Evolutionary conservation across 23 tunicate species (phyloP).

Genomic region (Halocynthia aurantium): DNA sequence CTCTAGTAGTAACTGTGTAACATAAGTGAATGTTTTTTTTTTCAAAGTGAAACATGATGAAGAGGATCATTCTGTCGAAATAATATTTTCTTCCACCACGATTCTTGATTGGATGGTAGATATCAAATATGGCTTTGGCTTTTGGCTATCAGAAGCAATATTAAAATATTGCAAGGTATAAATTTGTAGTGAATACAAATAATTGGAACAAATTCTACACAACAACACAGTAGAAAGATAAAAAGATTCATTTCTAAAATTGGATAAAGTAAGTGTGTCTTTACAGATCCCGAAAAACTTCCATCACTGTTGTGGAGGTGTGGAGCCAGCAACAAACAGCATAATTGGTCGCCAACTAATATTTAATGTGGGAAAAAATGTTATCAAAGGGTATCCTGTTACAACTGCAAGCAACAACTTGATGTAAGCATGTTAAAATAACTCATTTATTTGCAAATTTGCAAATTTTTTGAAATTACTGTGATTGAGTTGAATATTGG

Average conservation of each 20-base stretch:
- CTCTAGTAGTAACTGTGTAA: too few relatives aligned
- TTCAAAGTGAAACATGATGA: constrained; percentile 10
- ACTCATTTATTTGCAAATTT: too few relatives aligned
- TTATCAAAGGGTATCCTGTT: neutral
- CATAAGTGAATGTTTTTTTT: neutral
- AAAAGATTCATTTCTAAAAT: too few relatives aligned
- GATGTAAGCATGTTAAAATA: too few relatives aligned
- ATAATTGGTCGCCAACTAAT: constrained; percentile 16
- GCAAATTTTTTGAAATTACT: too few relatives aligned
- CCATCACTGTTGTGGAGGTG: constrained; percentile 15
- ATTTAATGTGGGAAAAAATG: constrained; percentile 13
- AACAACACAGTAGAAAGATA: too few relatives aligned
- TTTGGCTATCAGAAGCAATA: constrained; percentile 32
- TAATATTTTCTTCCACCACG: constrained; percentile 15
- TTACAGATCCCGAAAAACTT: constrained; percentile 14
- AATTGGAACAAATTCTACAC: too few relatives aligned
- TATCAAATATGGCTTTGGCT: constrained; percentile 20
- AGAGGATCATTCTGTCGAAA: constrained; percentile 24
- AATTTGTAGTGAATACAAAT: too few relatives aligned
- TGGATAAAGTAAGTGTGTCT: neutral
- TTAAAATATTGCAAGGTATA: constrained; percentile 7
- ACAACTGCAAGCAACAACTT: neutral
- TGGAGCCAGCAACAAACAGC: neutral
- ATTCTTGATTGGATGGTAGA: constrained; percentile 35
- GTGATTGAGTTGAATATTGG: too few relatives aligned